These are phyloP conservation scores for Triops cancriformis DNA, from an alignment of 1,140 invertebrate genomes.

Conservation along the genomic window DNA sequence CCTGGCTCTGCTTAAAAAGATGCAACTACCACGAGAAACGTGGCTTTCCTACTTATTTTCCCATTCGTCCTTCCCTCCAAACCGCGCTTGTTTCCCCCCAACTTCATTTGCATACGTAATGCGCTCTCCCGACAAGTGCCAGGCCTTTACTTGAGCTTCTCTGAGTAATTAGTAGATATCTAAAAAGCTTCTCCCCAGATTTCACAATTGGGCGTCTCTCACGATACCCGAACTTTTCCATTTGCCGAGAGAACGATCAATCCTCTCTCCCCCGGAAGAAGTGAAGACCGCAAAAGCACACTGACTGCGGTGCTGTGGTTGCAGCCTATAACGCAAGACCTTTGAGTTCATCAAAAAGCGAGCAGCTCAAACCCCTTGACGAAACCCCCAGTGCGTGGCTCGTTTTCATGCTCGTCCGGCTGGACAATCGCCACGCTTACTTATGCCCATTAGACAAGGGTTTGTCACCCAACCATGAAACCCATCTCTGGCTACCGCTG, in stretches of 20 bases:
- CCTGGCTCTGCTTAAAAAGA: neutral
- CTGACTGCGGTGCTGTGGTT: no score
- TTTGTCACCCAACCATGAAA: neutral
- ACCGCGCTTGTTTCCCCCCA: neutral
- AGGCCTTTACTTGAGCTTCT: neutral
- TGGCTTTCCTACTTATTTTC: neutral
- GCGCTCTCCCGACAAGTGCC: neutral
- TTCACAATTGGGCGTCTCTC: neutral
- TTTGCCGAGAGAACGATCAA: neutral
- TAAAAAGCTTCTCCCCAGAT: neutral
- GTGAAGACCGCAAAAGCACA: neutral
- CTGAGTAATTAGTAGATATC: neutral
- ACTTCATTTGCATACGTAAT: constrained; percentile 14
- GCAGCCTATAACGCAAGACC: no score
- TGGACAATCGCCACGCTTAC: neutral
- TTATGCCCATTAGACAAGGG: neutral
- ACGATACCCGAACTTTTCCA: neutral
- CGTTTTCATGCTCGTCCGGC: neutral
- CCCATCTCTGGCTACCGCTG: neutral
- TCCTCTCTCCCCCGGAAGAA: neutral
- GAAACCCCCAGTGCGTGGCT: neutral
- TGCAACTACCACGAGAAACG: neutral
- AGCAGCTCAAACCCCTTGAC: neutral
- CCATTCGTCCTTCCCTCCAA: neutral
- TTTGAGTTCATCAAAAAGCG: neutral